Base-by-base conservation (phyloP, 2,113 vertebrate genomes). In the Rissa tridactyla region DNA sequence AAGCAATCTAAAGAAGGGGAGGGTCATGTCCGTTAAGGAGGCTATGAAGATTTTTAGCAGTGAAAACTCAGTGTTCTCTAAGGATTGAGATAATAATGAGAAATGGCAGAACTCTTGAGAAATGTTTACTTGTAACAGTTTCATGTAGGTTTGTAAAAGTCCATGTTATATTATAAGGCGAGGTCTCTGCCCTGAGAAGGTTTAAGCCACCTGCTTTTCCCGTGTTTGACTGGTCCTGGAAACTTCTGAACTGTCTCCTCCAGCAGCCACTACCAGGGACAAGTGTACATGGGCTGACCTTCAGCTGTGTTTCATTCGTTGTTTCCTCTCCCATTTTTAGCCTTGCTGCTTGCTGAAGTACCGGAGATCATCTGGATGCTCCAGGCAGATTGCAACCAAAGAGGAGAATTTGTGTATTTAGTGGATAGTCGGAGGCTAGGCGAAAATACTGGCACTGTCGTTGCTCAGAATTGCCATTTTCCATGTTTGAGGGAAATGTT, bases 391-490 rank as follows among this genome's bases (percentile, higher is more conserved):
- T 87, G 42, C 27, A 82, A 4, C 26, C 11, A n/a, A 57, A 77
- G 25, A 64, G 13, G 8, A 64, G 9, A 47, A 15, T 21, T 60
- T 51, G 14, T 64, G 32, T n/a, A 23, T 8, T 61, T 55, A 30
- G 17, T 19, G 42, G 25, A 25, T 18, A 84, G 70, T 32, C 29
- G 73, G 57, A 79, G 21, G 10, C 3, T 60, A 51, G 55, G 57
- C 5, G 2, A 81, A 87, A 87, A 75, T 29, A n/a, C 11, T 23
- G 18, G 7, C 27, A 55, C 3, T 34, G 5, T 18, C 0, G 0
- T 46, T 70, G 29, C 10, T 71, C 36, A 61, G 42, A 83, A 78
- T 40, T 91, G 15, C 4, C 13, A 38, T 75, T 79, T 89, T 75
- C 26, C 21, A 20, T 32, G 16, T 62, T 83, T 75, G 12, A 12